A percentile compares a stretch with the other conserved stretches of the same genome.
Evolutionary conservation across 2,113 vertebrate genomes (phyloP).

Genomic region (Corapipo altera): DNA sequence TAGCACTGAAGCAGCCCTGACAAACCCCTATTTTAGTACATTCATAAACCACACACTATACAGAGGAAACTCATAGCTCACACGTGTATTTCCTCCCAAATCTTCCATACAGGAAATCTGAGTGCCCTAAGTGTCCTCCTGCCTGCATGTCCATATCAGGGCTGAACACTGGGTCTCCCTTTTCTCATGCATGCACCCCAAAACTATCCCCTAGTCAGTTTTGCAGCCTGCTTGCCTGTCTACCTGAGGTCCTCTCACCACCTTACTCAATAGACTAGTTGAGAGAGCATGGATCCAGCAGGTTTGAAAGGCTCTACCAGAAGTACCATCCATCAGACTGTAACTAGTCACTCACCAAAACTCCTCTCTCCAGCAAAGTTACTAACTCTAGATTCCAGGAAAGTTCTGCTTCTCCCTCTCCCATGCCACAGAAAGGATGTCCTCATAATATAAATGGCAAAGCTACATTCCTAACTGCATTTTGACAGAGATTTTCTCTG

Average conservation of each 20-base stretch:
- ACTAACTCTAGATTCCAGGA: neutral
- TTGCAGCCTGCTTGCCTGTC: neutral
- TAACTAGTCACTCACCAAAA: neutral
- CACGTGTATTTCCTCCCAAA: neutral
- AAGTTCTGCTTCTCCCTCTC: neutral
- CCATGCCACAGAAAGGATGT: neutral
- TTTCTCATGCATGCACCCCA: neutral
- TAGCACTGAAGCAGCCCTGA: neutral
- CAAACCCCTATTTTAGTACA: neutral
- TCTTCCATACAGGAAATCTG: neutral
- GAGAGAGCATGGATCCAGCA: neutral
- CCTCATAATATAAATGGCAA: neutral
- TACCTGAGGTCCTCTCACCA: neutral
- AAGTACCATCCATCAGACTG: neutral
- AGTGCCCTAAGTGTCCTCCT: neutral
- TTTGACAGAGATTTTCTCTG: neutral
- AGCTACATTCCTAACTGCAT: neutral
- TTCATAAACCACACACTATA: neutral
- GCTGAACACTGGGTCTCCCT: neutral
- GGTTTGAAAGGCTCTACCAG: neutral
- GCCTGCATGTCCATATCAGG: neutral
- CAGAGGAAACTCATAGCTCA: neutral
- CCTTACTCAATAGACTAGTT: neutral
- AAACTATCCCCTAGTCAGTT: neutral
- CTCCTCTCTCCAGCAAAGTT: neutral